Conservation (phyloP, 2,113 vertebrate species). For the Menidia beryllina region DNA sequence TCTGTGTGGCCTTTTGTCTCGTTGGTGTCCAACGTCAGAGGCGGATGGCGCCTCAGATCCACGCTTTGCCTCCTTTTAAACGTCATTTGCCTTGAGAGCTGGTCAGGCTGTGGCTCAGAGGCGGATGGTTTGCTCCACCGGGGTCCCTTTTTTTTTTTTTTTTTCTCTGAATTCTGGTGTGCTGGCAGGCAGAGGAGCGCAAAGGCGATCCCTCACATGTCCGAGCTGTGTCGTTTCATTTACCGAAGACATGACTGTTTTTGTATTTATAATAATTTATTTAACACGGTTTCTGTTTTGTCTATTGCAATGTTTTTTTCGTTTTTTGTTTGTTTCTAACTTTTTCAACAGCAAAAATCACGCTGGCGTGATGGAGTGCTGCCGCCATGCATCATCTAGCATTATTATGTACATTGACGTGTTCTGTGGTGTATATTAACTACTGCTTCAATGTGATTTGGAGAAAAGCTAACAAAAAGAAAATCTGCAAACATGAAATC, state of each 20-base stretch:
- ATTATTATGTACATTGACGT: conserved; percentile 34
- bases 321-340: no score
- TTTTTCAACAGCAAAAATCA: conserved; percentile 58
- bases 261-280: conserved; percentile 44
- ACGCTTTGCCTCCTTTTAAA: conserved; percentile 17
- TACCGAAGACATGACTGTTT: conserved; percentile 17
- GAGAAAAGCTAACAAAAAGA: conserved; percentile 35
- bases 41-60: no score
- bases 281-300: conserved; percentile 25
- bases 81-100: conserved; percentile 42
- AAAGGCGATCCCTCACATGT: conserved; percentile 10
- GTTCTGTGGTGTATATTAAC: conserved; percentile 38
- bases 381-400: conserved; percentile 36
- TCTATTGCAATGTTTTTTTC: conserved; percentile 22
- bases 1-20: conserved; percentile 27
- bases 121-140: conserved; percentile 28
- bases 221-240: conserved; percentile 34
- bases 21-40: no score
- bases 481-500: conserved; percentile 81
- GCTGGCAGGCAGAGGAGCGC: not conserved
- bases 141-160: conserved; percentile 15
- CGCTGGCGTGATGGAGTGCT: conserved; percentile 70
- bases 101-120: conserved; percentile 31
- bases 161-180: conserved; percentile 19
- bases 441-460: conserved; percentile 30